Evolutionary conservation across 2,797 vertebrate genomes (phyloP), one percentile per base, ranked within the genome.

Genomic region (Manis javanica): DNA sequence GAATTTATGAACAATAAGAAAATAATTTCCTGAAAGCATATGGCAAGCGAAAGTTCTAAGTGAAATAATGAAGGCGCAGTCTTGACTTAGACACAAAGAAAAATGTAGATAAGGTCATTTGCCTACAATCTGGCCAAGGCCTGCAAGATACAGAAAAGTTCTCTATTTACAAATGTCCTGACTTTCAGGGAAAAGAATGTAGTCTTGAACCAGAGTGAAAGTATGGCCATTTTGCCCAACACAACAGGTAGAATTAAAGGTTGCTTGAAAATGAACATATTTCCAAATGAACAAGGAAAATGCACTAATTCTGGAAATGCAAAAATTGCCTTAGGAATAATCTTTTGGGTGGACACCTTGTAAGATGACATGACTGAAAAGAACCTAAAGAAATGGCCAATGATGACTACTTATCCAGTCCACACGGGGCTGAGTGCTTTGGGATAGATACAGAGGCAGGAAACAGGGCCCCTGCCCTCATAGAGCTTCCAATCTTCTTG

Each of bases 1-100:
- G 98, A 98, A 98, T 98, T 98, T 98, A 98, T 97, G 98, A 99
- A 99, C 99, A 99, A 98, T 98, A 98, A 98, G 98, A 98, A 98
- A 98, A 98, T 97, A 98, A 98, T 98, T 98, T 95, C 97, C 97
- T 96, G 98, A 97, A 96, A 98, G 97, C 98, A 78, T 75, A 96
- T 84, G 96, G 97, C 96, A 96, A 95, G 95, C 95, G 96, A 75
- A 91, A 90, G 63, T 97, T 97, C 6, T 88, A 86, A 95, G 93
- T 69, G 95, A 97, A 96, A 97, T 83, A 90, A n/a, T 53, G 93
- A 93, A 86, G 96, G 90, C 91, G 91, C 88, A 81, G 3, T 87
- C 57, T 74, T 71, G 87, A 74, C 79, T 97, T 96, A 94, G 90
- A 94, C 21, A 37, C 11, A 72, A 77, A 88, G 31, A 55, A 71